phyloP scores from a whole-genome alignment of 2,113 vertebrate genomes.

The Piprites chloris region DNA sequence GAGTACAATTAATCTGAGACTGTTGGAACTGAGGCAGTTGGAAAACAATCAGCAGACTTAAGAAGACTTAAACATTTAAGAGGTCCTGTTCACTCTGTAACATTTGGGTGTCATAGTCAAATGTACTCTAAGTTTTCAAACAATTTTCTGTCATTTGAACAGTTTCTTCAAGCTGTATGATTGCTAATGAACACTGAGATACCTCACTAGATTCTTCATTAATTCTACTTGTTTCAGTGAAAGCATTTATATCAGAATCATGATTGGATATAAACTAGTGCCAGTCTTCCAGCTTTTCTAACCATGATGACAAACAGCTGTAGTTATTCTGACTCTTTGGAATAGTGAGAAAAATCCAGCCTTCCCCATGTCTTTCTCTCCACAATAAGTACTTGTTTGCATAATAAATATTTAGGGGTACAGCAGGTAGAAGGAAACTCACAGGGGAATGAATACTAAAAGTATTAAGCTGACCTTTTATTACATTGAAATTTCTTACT shows the following conservation, averaged over 20 bases:
- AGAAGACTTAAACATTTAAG: neutral
- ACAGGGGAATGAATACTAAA: neutral
- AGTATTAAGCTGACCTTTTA: constrained; percentile 1
- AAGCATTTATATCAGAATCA: neutral
- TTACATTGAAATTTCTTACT: neutral
- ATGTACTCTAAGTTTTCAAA: neutral
- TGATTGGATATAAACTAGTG: neutral
- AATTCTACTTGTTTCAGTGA: neutral
- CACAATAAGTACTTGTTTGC: neutral
- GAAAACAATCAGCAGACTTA: neutral
- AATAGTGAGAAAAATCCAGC: neutral
- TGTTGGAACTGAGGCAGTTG: too few relatives aligned
- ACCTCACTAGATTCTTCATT: neutral
- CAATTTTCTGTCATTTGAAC: neutral
- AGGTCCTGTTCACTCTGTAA: neutral
- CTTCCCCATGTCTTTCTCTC: neutral
- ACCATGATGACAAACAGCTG: neutral
- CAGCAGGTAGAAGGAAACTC: neutral
- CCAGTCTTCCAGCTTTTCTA: neutral
- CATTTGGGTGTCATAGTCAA: neutral
- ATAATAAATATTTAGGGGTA: neutral
- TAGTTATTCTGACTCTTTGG: neutral
- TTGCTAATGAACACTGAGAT: neutral
- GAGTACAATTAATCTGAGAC: neutral
- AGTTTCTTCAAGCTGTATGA: neutral